Base-by-base conservation (phyloP, 64 coral and sea anemone genomes). In the Stichodactyla mertensii region DNA sequence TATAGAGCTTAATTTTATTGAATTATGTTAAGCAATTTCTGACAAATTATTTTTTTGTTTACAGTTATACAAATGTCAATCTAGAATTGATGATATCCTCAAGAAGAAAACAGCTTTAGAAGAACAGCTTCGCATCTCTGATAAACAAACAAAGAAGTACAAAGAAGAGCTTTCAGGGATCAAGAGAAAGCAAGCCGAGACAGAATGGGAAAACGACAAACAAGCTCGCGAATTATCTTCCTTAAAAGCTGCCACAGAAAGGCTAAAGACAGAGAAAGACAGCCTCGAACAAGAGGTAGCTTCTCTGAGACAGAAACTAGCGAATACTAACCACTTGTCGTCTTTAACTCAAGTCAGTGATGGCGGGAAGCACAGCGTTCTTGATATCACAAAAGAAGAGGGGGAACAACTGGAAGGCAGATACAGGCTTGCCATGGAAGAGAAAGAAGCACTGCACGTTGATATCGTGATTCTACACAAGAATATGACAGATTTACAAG, bases 71-170 rank as follows among this genome's bases (percentile, higher is more conserved):
- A 97, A 93, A 67, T 62, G 90, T 70, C 88, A 87, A 57, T 28
- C 88, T 52, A 91, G 90, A 90, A 90, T 97, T 45, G 91, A 97
- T n/a, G 92, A 97, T 78, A 86, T 97, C 66, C 66, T 85, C 69
- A 97, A 88, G 36, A 86, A 97, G 74, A 97, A 97, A 79, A 57
- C 78, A 10, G 58, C 81, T 71, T 15, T 97, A 10, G 91, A 90
- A 61, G 91, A 93, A 56, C 94, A 97, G 71, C 56, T 97, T 36
- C 88, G 85, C 78, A 90, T 93, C 61, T 93, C 86, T 9, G 79
- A 86, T 10, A 71, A 51, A 27, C 91, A 97, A 54, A 61, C 84
- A 10, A 97, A 93, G 55, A 93, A 97, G 57, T 84, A 97, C 77
- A 91, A 93, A 61, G 91, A 97, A 20, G 94, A 97, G 51, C 51